phyloP scores from a whole-genome alignment of 2,797 vertebrate genomes.

The Diceros bicornis region DNA sequence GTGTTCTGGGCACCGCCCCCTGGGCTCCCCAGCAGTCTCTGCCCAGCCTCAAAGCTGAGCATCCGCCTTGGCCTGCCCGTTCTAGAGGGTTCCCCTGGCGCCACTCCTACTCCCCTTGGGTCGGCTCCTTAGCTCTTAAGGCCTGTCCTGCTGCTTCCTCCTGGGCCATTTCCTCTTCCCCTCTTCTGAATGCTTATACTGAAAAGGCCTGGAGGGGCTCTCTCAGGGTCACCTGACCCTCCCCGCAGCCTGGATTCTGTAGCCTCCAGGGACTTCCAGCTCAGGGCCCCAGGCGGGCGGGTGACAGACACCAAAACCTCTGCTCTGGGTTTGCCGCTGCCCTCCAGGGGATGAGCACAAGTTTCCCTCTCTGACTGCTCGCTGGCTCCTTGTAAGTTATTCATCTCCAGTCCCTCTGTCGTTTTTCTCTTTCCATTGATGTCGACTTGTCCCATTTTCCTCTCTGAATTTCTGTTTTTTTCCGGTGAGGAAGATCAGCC shows the following conservation, averaged over 20 bases:
- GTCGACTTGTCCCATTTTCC: background rate
- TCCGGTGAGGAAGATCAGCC: no score
- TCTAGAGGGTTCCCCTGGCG: background rate
- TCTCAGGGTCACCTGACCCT: background rate
- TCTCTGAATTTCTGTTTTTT: constrained; percentile 13
- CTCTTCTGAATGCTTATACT: background rate
- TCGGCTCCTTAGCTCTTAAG: background rate
- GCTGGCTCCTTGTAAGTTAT: background rate
- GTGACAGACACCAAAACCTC: background rate
- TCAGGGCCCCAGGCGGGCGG: background rate
- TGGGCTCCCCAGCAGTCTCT: background rate
- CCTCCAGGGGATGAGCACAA: background rate
- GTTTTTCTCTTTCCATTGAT: background rate
- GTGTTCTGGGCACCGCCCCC: background rate
- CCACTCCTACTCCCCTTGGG: background rate
- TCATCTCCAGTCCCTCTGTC: background rate
- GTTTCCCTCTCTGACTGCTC: background rate
- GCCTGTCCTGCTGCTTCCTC: background rate
- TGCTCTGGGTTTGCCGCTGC: background rate
- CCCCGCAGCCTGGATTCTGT: no score
- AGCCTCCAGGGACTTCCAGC: background rate
- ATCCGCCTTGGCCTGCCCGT: accelerated
- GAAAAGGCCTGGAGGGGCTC: background rate
- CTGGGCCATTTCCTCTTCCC: background rate
- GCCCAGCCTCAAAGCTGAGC: background rate